Conservation (phyloP, 2,888 invertebrate genomes). For the Drosophila kokeensis region DNA sequence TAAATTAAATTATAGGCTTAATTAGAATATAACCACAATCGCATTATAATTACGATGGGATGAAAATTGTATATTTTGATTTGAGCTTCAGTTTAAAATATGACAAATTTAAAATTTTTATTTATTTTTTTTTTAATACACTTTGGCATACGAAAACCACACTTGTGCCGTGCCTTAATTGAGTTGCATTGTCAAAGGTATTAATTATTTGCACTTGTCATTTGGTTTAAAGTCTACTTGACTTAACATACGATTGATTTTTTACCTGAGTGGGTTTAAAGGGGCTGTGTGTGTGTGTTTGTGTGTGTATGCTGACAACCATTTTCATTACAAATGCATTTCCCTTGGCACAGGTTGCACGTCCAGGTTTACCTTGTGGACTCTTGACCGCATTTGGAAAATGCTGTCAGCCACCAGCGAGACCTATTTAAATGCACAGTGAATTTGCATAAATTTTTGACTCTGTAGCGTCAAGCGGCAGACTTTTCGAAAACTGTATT, state of each 20-base stretch:
- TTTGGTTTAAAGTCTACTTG: constrained; percentile 30
- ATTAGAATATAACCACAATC: not conserved
- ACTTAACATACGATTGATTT: constrained; percentile 12
- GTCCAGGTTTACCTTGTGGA: constrained; percentile 37
- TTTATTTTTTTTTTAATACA: not conserved
- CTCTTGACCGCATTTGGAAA: constrained; percentile 72
- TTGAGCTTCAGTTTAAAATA: not conserved
- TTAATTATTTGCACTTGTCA: constrained; percentile 39
- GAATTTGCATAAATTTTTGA: constrained; percentile 73
- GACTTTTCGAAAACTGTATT: constrained; percentile 17
- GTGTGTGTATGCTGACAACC: constrained; percentile 36
- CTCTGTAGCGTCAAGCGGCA: constrained; percentile 15
- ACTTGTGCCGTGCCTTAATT: not conserved
- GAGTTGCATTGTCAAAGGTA: not conserved
- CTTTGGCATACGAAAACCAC: not conserved
- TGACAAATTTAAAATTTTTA: not conserved
- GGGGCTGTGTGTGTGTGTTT: constrained; percentile 10
- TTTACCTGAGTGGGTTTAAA: constrained; percentile 5
- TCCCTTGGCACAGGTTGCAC: constrained; percentile 44
- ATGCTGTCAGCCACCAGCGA: constrained; percentile 28
- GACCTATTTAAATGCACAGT: constrained; percentile 68
- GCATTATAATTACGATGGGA: not conserved
- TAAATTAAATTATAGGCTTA: not conserved
- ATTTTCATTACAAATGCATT: constrained; percentile 75
- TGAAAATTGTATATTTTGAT: not conserved